A percentile compares a stretch with the other conserved stretches of the same genome.
These are phyloP conservation scores for Plusia festucae DNA, from an alignment of 2,888 invertebrate species.

Conservation along the genomic window DNA sequence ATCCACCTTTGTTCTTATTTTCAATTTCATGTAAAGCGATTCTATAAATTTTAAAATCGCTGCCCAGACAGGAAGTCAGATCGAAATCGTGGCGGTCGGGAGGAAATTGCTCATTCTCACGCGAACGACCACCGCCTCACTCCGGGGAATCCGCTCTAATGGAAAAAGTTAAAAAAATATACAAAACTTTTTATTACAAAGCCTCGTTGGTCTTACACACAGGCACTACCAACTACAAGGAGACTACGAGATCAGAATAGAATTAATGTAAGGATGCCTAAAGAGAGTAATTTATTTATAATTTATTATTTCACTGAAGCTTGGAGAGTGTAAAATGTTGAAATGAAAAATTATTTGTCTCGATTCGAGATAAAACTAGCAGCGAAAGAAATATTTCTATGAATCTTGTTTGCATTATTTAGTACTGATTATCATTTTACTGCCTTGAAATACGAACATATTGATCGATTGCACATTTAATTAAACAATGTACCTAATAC, in stretches of 20 bases:
- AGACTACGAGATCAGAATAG: conserved; percentile 45
- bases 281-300: conserved; percentile 11
- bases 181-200: conserved; percentile 84
- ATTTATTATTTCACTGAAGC: background rate
- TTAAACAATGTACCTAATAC: background rate
- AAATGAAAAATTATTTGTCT: background rate
- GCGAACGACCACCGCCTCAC: conserved; percentile 81
- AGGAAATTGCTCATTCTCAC: conserved; percentile 89
- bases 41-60: conserved; percentile 88
- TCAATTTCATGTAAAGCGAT: conserved; percentile 84
- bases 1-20: conserved; percentile 76
- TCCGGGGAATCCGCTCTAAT: conserved; percentile 83
- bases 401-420: background rate
- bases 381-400: background rate
- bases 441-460: background rate
- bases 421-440: background rate
- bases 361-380: background rate
- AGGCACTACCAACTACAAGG: conserved; percentile 54
- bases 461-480: background rate
- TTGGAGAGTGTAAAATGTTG: background rate
- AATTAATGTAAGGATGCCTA: conserved; percentile 26
- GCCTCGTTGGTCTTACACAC: conserved; percentile 67
- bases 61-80: conserved; percentile 87
- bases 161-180: conserved; percentile 87
- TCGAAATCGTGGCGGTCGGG: conserved; percentile 86